A percentile compares a stretch with the other conserved stretches of the same genome.
These are phyloP conservation scores for Tachysurus vachellii DNA, from an alignment of 2,113 vertebrate species.

Conservation along the genomic window DNA sequence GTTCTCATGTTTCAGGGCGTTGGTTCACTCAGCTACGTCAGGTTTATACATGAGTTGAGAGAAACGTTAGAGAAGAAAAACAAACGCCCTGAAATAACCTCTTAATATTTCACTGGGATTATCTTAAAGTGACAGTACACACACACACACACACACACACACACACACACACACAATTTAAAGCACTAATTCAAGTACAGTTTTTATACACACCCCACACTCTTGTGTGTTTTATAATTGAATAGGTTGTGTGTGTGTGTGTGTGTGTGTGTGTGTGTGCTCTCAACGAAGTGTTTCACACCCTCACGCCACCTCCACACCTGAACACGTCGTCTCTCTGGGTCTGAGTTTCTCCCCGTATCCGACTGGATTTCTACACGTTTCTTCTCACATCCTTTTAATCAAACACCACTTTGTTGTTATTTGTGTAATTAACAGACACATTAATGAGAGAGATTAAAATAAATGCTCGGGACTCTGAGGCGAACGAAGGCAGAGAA, in stretches of 20 bases:
- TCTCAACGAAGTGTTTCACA: too few species aligned
- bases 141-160: background rate
- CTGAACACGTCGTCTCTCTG: too few species aligned
- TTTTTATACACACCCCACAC: background rate
- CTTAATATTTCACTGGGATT: background rate
- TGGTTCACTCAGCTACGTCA: slow-evolving; percentile 23
- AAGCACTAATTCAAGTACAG: background rate
- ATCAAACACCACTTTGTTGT: background rate
- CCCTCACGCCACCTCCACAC: too few species aligned
- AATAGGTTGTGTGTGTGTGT: background rate
- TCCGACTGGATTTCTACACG: background rate
- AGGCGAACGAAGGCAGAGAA: background rate
- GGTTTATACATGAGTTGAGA: slow-evolving; percentile 32
- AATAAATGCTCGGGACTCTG: background rate
- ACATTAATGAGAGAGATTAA: background rate
- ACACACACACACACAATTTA: background rate
- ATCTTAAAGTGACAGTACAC: background rate
- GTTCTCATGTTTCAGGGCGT: slow-evolving; percentile 33
- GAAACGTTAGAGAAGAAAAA: slow-evolving; percentile 23
- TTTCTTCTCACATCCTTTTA: background rate
- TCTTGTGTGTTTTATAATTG: background rate
- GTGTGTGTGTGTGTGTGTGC: background rate
- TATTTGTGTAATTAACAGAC: background rate
- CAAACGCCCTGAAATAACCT: slow-evolving; percentile 3
- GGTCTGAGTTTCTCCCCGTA: background rate